Conservation (phyloP, 1,140 invertebrate genomes). For the Ptiloglossa arizonensis region DNA sequence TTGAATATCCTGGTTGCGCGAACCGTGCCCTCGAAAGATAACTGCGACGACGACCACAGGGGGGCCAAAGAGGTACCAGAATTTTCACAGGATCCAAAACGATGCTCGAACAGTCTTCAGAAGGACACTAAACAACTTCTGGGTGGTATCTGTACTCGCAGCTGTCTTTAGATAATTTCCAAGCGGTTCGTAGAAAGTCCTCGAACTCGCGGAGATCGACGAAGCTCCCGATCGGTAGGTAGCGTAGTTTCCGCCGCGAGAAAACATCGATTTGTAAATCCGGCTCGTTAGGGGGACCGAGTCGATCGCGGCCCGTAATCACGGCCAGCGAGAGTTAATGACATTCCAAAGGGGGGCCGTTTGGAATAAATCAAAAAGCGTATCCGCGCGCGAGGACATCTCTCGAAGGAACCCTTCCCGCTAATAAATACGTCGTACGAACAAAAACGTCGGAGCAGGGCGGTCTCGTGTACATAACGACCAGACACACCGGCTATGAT, state of each 20-base stretch:
- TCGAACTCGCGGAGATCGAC: neutral
- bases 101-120: no score
- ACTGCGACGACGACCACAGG: no score
- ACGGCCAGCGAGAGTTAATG: conserved; percentile 19
- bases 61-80: no score
- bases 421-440: conserved; percentile 61
- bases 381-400: conserved; percentile 25
- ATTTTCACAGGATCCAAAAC: no score
- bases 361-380: conserved; percentile 43
- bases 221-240: neutral
- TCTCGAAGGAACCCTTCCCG: conserved; percentile 26
- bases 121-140: no score
- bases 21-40: no score
- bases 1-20: no score
- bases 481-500: conserved; percentile 53
- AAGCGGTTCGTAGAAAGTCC: no score
- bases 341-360: conserved; percentile 30
- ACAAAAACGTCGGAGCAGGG: conserved; percentile 57
- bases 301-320: neutral
- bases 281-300: neutral
- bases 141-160: no score
- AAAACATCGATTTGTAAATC: conserved; percentile 20
- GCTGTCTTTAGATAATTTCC: no score
- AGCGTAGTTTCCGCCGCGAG: neutral
- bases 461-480: conserved; percentile 49